Evolutionary conservation across 1,140 invertebrate species (phyloP).

Genomic region (Druon quercuslanigerum): DNA sequence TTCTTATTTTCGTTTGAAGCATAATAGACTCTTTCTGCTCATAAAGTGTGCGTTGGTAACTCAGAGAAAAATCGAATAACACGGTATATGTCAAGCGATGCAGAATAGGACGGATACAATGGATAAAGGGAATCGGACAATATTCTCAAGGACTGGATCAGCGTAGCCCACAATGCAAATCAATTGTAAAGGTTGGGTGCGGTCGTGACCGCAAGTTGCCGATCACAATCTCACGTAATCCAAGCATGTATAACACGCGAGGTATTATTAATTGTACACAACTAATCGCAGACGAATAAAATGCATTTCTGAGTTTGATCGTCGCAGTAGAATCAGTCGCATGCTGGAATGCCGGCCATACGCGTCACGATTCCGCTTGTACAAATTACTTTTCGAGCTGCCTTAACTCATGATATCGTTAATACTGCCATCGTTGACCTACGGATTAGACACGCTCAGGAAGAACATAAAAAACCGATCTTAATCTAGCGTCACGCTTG

Average conservation of each 20-base stretch:
- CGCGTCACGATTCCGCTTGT: conserved; percentile 32
- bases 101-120: conserved; percentile 3
- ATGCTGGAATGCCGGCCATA: conserved; percentile 33
- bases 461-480: conserved; percentile 45
- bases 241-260: conserved; percentile 42
- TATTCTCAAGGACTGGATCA: conserved; percentile 31
- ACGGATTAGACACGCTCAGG: conserved; percentile 43
- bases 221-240: conserved; percentile 54
- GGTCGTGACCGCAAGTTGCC: conserved; percentile 32
- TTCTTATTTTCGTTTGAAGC: neutral
- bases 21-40: neutral
- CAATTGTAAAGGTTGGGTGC: conserved; percentile 47
- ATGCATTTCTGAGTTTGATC: conserved; percentile 34
- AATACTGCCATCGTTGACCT: conserved; percentile 51
- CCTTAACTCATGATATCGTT: conserved; percentile 49
- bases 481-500: conserved; percentile 52
- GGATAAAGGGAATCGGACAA: conserved; percentile 39
- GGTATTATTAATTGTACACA: conserved; percentile 50
- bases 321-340: conserved; percentile 40
- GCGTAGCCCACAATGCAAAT: conserved; percentile 36
- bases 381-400: conserved; percentile 52
- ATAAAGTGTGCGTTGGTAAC: neutral
- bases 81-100: conserved; percentile 7
- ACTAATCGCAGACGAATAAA: conserved; percentile 31
- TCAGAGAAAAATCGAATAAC: conserved; percentile 23